Conservation (phyloP, 1,140 invertebrate genomes). For the Cyclina sinensis region DNA sequence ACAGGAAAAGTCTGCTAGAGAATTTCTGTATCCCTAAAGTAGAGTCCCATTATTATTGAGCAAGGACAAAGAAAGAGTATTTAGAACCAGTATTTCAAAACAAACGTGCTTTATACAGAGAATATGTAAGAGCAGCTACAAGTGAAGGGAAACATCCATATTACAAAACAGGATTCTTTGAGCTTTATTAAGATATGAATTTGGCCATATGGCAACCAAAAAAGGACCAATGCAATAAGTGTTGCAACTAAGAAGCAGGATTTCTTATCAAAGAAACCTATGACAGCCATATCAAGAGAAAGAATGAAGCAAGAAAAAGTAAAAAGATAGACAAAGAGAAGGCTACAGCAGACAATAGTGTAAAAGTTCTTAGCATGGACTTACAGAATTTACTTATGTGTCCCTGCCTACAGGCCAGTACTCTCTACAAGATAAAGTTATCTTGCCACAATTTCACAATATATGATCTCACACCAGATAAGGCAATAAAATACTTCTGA, state of each 20-base stretch:
- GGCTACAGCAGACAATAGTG: neutral
- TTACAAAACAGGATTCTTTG: constrained; percentile 29
- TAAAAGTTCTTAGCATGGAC: constrained; percentile 26
- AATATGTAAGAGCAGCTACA: neutral
- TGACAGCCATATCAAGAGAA: neutral
- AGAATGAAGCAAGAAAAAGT: constrained; percentile 4
- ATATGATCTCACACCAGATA: neutral
- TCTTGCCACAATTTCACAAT: constrained; percentile 26
- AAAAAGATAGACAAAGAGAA: constrained; percentile 12
- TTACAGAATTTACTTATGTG: constrained; percentile 25
- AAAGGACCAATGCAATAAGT: constrained; percentile 2
- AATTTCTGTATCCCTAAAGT: neutral
- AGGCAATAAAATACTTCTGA: constrained; percentile 23
- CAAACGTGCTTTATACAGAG: neutral
- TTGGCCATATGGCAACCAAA: constrained; percentile 1
- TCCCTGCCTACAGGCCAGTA: neutral
- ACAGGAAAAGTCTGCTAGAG: neutral
- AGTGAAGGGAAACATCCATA: constrained; percentile 23
- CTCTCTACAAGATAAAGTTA: neutral
- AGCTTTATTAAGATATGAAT: constrained; percentile 27
- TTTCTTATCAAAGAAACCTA: neutral
- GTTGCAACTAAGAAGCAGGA: neutral
- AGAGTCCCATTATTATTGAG: constrained; percentile 14
- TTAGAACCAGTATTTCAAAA: neutral
- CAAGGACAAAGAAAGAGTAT: neutral